Evolutionary conservation across 2,797 vertebrate species (phyloP).

Genomic region (Aplochiton taeniatus): DNA sequence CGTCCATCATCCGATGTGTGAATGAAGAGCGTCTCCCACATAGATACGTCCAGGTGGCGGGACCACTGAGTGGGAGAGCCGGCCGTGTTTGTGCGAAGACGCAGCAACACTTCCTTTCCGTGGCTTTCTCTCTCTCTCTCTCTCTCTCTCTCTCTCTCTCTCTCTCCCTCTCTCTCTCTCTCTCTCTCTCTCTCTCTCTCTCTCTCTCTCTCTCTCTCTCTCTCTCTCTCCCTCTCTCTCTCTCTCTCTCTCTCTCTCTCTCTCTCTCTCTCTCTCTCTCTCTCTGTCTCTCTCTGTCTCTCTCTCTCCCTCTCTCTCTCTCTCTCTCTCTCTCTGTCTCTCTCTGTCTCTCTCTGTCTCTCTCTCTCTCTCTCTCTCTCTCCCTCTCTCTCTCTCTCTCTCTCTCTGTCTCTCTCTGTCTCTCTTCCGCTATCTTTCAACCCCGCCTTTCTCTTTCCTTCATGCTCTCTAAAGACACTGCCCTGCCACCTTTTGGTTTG

Average conservation of each 20-base stretch:
- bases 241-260: constrained; percentile 22
- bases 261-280: neutral
- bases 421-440: constrained; percentile 26
- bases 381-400: constrained; percentile 1
- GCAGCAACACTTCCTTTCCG: constrained; percentile 68
- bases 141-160: no score
- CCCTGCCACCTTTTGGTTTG: constrained; percentile 55
- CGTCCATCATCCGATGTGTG: constrained; percentile 57
- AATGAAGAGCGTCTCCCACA: constrained; percentile 61
- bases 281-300: constrained; percentile 33
- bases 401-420: constrained; percentile 28
- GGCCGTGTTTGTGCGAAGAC: constrained; percentile 78
- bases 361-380: constrained; percentile 25
- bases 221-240: constrained; percentile 32
- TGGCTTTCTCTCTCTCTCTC: neutral
- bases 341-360: constrained; percentile 35
- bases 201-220: neutral
- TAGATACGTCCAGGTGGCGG: constrained; percentile 74
- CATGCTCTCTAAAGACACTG: constrained; percentile 53
- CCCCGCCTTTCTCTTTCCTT: no score
- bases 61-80: constrained; percentile 77
- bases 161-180: no score
- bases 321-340: neutral
- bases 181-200: constrained; percentile 20
- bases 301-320: constrained; percentile 17